Base-by-base conservation (phyloP, 2,888 invertebrate genomes). In the Latrodectus hesperus region DNA sequence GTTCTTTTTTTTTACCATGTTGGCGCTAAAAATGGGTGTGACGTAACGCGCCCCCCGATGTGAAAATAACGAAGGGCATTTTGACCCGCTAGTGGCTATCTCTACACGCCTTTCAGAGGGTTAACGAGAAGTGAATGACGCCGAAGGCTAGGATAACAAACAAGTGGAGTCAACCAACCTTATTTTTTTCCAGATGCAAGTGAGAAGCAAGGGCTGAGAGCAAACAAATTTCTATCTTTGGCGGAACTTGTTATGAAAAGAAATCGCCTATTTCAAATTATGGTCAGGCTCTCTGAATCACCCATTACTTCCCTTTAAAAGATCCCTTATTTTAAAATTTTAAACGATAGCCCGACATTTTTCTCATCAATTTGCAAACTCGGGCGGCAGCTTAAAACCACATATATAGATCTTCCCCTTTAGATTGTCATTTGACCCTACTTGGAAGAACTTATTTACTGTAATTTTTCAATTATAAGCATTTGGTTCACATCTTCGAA, bases 1-100 rank as follows among this genome's bases (percentile, higher is more conserved):
- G 64, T n/a, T 65, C 71, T 65, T 80, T n/a, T 9, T 49, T 51
- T 11, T 49, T 14, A 9, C 1, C n/a, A 71, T 49, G 71, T 49
- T 49, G 11, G 81, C 53, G 81, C 67, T 60, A 81, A 81, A 81
- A 67, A 52, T 81, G 81, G 73, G 81, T 81, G 81, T 81, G 74
- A 81, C 55, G 74, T 74, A 17, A 81, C 60, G 81, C 81, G 70
- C 82, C 74, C 81, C 82, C 82, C 65, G 81, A 74, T 81, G 81
- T 67, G 81, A 81, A 73, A 81, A 74, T 74, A 81, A 81, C 81
- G 73, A 81, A 52, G 67, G 81, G 65, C 81, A 53, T 72, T 72
- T 49, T 81, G 81, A 81, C 81, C 81, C 67, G 22, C 52, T 53
- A n/a, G 38, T 71, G 51, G 71, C 51, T 38, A 70, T 70, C 73